Evolutionary conservation across 2,113 vertebrate species (phyloP).

Genomic region (Clarias gariepinus): DNA sequence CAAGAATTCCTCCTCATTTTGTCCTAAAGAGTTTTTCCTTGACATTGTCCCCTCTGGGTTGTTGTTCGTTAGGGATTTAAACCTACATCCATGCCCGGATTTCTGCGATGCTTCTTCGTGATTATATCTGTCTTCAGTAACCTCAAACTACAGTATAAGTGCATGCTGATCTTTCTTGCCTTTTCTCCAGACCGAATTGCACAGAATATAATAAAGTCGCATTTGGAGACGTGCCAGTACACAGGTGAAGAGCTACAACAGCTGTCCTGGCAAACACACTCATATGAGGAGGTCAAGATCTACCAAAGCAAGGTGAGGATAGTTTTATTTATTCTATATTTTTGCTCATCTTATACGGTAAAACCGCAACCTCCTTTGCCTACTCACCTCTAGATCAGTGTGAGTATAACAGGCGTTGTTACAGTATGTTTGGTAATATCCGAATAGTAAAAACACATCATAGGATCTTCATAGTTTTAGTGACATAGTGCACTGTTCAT

Average conservation of each 20-base stretch:
- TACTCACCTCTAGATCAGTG: too few relatives aligned
- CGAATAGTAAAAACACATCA: neutral
- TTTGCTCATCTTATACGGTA: neutral
- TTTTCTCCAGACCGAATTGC: slow-evolving; percentile 87
- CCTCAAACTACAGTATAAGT: neutral
- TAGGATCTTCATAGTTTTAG: neutral
- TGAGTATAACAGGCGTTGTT: neutral
- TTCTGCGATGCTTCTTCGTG: neutral
- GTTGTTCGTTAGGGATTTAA: neutral
- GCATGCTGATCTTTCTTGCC: neutral
- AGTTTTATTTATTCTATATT: neutral
- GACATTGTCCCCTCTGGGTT: neutral
- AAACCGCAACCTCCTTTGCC: neutral
- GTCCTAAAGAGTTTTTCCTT: neutral
- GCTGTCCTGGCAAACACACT: slow-evolving; percentile 97
- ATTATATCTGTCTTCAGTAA: neutral
- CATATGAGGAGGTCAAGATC: slow-evolving; percentile 96
- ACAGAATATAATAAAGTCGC: slow-evolving; percentile 99
- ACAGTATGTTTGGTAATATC: too few relatives aligned
- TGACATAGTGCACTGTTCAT: neutral
- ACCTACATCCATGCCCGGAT: neutral
- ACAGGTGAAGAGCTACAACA: slow-evolving; percentile 96
- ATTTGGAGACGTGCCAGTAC: slow-evolving; percentile 98
- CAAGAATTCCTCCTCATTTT: neutral
- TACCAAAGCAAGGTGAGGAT: slow-evolving; percentile 96